Base-by-base conservation (phyloP, 1,140 invertebrate genomes). In the Drosophila murphyi region DNA sequence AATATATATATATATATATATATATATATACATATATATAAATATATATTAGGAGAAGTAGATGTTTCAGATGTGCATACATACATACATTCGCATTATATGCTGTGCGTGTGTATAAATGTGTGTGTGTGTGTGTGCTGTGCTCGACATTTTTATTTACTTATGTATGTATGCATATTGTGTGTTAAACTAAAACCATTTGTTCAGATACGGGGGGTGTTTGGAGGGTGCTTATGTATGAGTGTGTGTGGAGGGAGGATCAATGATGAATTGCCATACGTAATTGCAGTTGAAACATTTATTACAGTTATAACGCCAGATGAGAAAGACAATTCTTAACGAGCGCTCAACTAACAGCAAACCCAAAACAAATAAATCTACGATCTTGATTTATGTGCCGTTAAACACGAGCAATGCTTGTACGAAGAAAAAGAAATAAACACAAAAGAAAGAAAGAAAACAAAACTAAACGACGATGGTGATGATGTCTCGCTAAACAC, bases 301-400 rank as follows among this genome's bases (percentile, higher is more conserved):
- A 56, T 50, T 64, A 55, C 35, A 72, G 10, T n/a, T 5, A 29
- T 47, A 20, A 57, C 4, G 31, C 29, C 29, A 50, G 39, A 82
- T 63, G 69, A 45, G 12, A 47, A 67, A 51, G 2, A 20, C 34
- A 5, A n/a, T 0, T 10, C 20, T 31, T 5, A 12, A 29, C 52
- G 37, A 28, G 61, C 60, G 20, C 70, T 55, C 70, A 61, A 55
- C 82, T 86, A 87, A 74, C 54, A 65, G 43, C 78, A 69, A 78
- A 83, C 51, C 75, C 80, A 78, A 45, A 76, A 79, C 59, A 72
- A 59, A 47, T 51, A 76, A 39, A 55, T 68, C 39, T 41, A 54
- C 8, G 37, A 56, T 39, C 56, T 61, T 52, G 39, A 64, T 67
- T 45, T 54, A 52, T 29, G 8, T 29, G 56, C 20, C 47, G 41